Evolutionary conservation across 2,888 invertebrate genomes (phyloP), one percentile per base, ranked within the genome.

Genomic region (Drosophila subquinaria): DNA sequence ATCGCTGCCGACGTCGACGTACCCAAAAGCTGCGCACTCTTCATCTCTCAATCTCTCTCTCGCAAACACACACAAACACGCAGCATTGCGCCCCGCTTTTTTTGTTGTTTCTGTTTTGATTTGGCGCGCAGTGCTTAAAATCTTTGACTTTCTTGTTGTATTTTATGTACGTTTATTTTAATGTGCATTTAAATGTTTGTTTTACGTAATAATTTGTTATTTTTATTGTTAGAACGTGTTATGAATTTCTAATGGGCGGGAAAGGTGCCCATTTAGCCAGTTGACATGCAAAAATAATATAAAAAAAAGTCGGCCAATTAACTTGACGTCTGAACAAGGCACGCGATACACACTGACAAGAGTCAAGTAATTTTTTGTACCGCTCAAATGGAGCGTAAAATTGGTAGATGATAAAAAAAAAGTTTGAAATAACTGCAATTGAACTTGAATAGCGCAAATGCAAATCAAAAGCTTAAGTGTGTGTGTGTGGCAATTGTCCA

Each of bases 141-240:
- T 59, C 50, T 48, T 60, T 47, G 30, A 27, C 38, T 56, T 69
- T 53, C 35, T 51, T 61, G 35, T 51, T 62, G 59, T 48, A 17
- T 59, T 17, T 67, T 64, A 50, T 71, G 45, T 47, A 71, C 45
- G 55, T 55, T 66, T 68, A 62, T 66, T 73, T 67, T 69, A 76
- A 81, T 79, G 74, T 73, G 69, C 56, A 71, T 82, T 72, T 74
- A 79, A 81, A 75, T 73, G 79, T 69, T 81, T 76, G 59, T 43
- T 76, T 83, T 79, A 72, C 65, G 79, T 84, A 84, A 82, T 84
- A 70, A 71, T 83, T 81, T 76, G 69, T 69, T 79, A 60, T 64
- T 73, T 85, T 85, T 79, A 85, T 81, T 79, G 82, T 61, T 66
- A 57, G 71, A 73, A 68, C 73, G 79, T 76, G 86, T 60, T 59